These are phyloP conservation scores for Labia minor DNA, from an alignment of 2,888 invertebrate species.

Conservation along the genomic window DNA sequence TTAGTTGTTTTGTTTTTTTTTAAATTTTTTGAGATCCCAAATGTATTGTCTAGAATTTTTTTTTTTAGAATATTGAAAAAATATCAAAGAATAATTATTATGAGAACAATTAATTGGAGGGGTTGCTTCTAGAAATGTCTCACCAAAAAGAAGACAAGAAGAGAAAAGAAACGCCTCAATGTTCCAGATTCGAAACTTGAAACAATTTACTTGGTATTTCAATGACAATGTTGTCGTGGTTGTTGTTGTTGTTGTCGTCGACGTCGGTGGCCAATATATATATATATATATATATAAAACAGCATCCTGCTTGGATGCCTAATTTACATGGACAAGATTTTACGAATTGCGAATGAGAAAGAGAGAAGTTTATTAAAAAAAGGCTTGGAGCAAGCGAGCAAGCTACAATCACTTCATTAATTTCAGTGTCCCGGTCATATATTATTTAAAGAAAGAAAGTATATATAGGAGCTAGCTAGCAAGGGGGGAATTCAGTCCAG, in stretches of 20 bases:
- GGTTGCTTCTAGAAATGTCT: too few species aligned
- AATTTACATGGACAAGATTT: conserved; percentile 13
- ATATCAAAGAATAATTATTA: too few species aligned
- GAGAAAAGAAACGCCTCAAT: background rate
- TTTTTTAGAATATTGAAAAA: too few species aligned
- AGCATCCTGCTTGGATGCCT: background rate
- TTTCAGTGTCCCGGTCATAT: background rate
- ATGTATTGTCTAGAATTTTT: too few species aligned
- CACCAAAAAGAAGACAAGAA: too few species aligned
- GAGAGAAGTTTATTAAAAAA: background rate
- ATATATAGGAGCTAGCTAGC: background rate
- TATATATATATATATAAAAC: background rate
- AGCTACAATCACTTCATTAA: conserved; percentile 3
- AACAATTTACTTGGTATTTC: conserved; percentile 13
- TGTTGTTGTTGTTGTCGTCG: conserved; percentile 1
- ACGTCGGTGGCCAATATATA: background rate
- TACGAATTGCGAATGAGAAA: background rate
- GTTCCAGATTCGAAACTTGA: background rate
- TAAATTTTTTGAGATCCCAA: too few species aligned
- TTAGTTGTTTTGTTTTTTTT: too few species aligned
- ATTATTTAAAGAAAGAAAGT: background rate
- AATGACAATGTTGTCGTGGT: background rate
- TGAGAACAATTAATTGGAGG: too few species aligned
- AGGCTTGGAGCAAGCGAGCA: background rate
- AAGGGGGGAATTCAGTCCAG: background rate